A percentile compares a stretch with the other conserved stretches of the same genome.
These are phyloP conservation scores for Cyclopterus lumpus DNA, from an alignment of 2,797 vertebrate genomes.

Conservation along the genomic window DNA sequence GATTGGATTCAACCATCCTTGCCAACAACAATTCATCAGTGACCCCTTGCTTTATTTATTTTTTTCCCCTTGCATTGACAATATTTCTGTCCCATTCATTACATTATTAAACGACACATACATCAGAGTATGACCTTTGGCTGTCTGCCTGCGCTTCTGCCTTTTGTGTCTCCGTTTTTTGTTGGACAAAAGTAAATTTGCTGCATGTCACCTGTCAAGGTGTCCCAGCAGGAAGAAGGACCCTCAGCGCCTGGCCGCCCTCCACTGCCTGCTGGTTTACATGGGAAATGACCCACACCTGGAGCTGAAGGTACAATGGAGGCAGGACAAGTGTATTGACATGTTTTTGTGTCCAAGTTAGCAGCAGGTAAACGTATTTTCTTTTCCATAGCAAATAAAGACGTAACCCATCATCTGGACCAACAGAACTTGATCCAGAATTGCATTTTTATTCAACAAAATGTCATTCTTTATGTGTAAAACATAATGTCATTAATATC, in stretches of 20 bases:
- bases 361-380: background rate
- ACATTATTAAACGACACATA: constrained; percentile 16
- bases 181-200: constrained; percentile 48
- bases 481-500: constrained; percentile 20
- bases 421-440: background rate
- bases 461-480: background rate
- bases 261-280: constrained; percentile 91
- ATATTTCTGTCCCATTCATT: constrained; percentile 13
- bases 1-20: constrained; percentile 12
- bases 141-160: constrained; percentile 27
- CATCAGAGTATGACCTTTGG: constrained; percentile 21
- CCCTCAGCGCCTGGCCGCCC: constrained; percentile 86
- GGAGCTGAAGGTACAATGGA: constrained; percentile 78
- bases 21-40: constrained; percentile 32
- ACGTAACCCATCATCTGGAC: background rate
- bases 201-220: constrained; percentile 53
- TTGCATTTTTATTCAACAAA: constrained; percentile 1
- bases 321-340: constrained; percentile 36
- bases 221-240: constrained; percentile 74
- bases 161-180: constrained; percentile 31
- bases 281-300: constrained; percentile 79
- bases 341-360: constrained; percentile 6
- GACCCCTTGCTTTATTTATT: constrained; percentile 8
- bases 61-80: background rate
- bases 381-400: background rate